Percentiles rank a stretch among this genome's conserved stretches.
Evolutionary conservation across 1,140 invertebrate genomes (phyloP).

Genomic region (Zophobas morio): DNA sequence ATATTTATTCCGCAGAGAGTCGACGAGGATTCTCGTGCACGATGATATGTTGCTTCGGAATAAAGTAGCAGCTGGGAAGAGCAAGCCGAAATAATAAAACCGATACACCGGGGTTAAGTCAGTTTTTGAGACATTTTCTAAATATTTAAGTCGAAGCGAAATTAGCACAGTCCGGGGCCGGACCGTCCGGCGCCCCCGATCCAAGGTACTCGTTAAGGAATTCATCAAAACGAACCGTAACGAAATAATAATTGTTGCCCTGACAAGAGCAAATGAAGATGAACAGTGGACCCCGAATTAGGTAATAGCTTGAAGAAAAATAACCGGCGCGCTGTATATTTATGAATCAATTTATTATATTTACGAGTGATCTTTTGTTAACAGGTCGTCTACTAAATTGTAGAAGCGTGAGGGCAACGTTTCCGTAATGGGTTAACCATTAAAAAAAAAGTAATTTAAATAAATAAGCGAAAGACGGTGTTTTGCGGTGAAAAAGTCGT

Average conservation of each 20-base stretch:
- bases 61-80: slow-evolving; percentile 14
- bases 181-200: not conserved
- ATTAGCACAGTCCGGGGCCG: too few species aligned
- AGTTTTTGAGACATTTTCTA: too few species aligned
- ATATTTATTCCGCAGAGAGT: slow-evolving; percentile 28
- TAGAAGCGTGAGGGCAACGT: slow-evolving; percentile 24
- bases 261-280: slow-evolving; percentile 31
- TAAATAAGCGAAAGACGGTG: not conserved
- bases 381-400: slow-evolving; percentile 29
- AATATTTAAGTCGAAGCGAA: too few species aligned
- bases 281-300: slow-evolving; percentile 30
- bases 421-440: slow-evolving; percentile 7
- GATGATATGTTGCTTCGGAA: slow-evolving; percentile 12
- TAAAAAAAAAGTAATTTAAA: not conserved
- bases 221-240: slow-evolving; percentile 37
- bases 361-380: slow-evolving; percentile 23
- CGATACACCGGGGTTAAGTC: not conserved
- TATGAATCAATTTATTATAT: slow-evolving; percentile 35
- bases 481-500: not conserved
- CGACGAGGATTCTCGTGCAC: slow-evolving; percentile 11
- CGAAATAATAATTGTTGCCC: slow-evolving; percentile 34
- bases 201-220: slow-evolving; percentile 29
- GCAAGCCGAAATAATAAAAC: slow-evolving; percentile 10
- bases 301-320: slow-evolving; percentile 38
- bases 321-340: slow-evolving; percentile 4